phyloP scores from a whole-genome alignment of 1,140 invertebrate species.

The Trypoxylus dichotomus region DNA sequence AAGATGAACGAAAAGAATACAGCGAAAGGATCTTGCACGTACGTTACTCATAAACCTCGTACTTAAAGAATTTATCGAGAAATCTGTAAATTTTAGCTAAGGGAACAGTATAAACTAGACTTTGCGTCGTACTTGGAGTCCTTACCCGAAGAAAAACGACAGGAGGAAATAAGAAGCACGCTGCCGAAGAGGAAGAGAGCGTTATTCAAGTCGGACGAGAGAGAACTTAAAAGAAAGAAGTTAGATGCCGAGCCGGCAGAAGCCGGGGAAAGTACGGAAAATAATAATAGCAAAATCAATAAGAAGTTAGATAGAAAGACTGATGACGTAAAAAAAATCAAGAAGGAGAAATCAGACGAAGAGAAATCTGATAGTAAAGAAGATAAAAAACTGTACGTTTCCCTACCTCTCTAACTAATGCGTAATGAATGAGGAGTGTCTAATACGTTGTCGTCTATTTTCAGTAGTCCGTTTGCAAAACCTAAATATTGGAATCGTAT shows the following conservation, averaged over 20 bases:
- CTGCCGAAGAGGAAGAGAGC: slow-evolving; percentile 45
- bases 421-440: no score
- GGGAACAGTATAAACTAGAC: slow-evolving; percentile 54
- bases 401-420: no score
- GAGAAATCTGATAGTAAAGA: not conserved
- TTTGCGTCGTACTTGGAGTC: slow-evolving; percentile 55
- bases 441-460: not conserved
- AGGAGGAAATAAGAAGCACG: slow-evolving; percentile 50
- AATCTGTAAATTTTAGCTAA: slow-evolving; percentile 41
- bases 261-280: no score
- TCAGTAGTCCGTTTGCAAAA: slow-evolving; percentile 18
- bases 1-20: slow-evolving; percentile 53
- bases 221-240: slow-evolving; percentile 5
- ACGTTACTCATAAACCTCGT: not conserved
- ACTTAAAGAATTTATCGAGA: not conserved
- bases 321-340: not conserved
- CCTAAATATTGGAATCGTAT: slow-evolving; percentile 24
- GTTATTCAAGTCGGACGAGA: slow-evolving; percentile 11
- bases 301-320: slow-evolving; percentile 3
- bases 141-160: slow-evolving; percentile 55
- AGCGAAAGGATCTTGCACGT: slow-evolving; percentile 37
- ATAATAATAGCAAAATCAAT: not conserved
- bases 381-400: slow-evolving; percentile 18
- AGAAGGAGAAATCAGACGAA: not conserved
- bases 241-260: not conserved